Base-by-base conservation (phyloP, 2,888 invertebrate genomes). In the Pyrrhosoma nymphula region DNA sequence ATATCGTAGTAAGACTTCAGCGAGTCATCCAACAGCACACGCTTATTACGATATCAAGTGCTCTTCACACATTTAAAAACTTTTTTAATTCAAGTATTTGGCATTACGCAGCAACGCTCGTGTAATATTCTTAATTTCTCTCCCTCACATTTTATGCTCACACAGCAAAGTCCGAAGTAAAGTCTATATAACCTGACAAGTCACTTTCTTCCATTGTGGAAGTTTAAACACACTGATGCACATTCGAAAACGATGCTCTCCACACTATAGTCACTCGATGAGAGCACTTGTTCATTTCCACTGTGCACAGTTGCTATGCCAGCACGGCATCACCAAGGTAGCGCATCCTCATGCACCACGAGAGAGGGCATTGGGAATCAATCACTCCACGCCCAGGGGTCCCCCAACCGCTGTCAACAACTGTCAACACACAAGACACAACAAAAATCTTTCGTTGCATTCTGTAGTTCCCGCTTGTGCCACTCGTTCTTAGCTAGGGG, bases 21-120 rank as follows among this genome's bases (percentile, higher is more conserved):
- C 69, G 16, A 35, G 10, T 91, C 35, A n/a, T 35, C 47, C 16
- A 20, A 93, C 63, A 93, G 93, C 26, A 91, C 69, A 93, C 69
- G 26, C 69, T 69, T 20, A 93, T 55, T 93, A 75, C n/a, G 16
- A 35, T 18, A 69, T 69, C 26, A 69, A 82, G 75, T 93, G 69
- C 93, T 69, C n/a, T 75, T 60, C 16, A 2, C 60, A 69, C 91
- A 60, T 30, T 91, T 60, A 35, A 63, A 91, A 91, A 88, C 35
- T 10, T 89, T n/a, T 89, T n/a, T 8, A 69, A 75, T 16, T 69
- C 93, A 93, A 69, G 69, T 75, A 93, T 75, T 26, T 93, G 91
- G 60, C 91, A 91, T 93, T 93, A 69, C 63, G n/a, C 47, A 69
- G 93, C 75, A 55, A n/a, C 35, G 69, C 69, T 47, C 39, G 47